Evolutionary conservation across 2,888 invertebrate species (phyloP).

Genomic region (Stenolophus ochropezus): DNA sequence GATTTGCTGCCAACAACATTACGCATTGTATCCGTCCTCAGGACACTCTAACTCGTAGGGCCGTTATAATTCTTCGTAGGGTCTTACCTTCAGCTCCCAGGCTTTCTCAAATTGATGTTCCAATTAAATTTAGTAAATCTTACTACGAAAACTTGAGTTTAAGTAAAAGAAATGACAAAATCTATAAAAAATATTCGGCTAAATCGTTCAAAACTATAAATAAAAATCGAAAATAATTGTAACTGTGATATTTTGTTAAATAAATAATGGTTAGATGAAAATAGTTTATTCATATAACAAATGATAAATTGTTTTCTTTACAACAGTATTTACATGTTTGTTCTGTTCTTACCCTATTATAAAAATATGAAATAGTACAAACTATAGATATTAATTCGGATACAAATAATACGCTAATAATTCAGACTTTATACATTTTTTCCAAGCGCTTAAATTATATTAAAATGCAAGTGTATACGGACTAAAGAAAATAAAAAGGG

Average conservation of each 20-base stretch:
- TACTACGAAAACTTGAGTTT: slow-evolving; percentile 48
- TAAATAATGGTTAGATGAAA: slow-evolving; percentile 15
- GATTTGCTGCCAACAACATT: slow-evolving; percentile 75
- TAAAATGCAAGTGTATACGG: slow-evolving; percentile 9
- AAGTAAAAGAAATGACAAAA: slow-evolving; percentile 57
- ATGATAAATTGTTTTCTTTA: slow-evolving; percentile 52
- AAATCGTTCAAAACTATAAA: slow-evolving; percentile 62
- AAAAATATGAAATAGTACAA: slow-evolving; percentile 25
- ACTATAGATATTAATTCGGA: slow-evolving; percentile 36
- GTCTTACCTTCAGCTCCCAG: slow-evolving; percentile 68
- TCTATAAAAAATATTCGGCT: slow-evolving; percentile 61
- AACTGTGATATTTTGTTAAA: slow-evolving; percentile 50
- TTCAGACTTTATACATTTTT: slow-evolving; percentile 39
- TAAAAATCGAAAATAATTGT: slow-evolving; percentile 50
- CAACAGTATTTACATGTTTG: slow-evolving; percentile 58
- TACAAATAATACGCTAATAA: slow-evolving; percentile 27
- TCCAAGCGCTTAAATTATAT: too few species aligned
- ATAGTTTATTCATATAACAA: slow-evolving; percentile 40
- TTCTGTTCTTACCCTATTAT: slow-evolving; percentile 31
- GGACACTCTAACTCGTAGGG: slow-evolving; percentile 73
- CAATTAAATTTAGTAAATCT: slow-evolving; percentile 37
- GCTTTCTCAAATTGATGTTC: slow-evolving; percentile 61
- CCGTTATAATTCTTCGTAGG: slow-evolving; percentile 74
- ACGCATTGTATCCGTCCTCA: slow-evolving; percentile 76
- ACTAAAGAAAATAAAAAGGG: not conserved